Evolutionary conservation across 2,113 vertebrate genomes (phyloP), one percentile per base, ranked within the genome.

Genomic region (Hirundichthys speculiger): DNA sequence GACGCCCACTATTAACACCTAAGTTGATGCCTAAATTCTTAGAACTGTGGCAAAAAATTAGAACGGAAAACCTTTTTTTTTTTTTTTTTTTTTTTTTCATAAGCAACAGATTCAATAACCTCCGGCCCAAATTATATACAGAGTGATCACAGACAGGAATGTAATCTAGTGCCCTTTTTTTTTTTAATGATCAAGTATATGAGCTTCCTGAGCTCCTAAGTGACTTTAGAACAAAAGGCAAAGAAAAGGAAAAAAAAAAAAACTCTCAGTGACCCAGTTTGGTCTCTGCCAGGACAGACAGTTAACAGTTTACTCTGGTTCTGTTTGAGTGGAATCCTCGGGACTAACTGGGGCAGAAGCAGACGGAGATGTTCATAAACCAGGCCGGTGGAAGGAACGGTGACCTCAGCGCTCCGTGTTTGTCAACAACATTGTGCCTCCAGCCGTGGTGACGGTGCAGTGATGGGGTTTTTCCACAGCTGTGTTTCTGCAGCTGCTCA

Each of bases 391-490:
- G 59, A 73, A 52, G 30, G 73, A 77, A 67, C 70, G 68, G 65
- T 50, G 42, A 62, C 60, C 41, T 27, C 52, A 22, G 10, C 15
- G 27, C 34, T 57, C n/a, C 64, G 34, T 77, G 56, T 80, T 84
- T 80, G 77, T 81, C 75, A 83, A 85, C 77, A 87, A 53, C 39
- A 20, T 51, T 53, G 58, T 38, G 75, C 66, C 64, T 67, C 57
- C 49, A 63, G 68, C 84, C 70, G 38, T 39, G 64, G 24, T 7
- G 55, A 0, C 30, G 14, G 6, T 42, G 4, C 16, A 12, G 5
- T 42, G 40, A 5, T 19, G 24, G 21, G n/a, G 15, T 54, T 81
- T 86, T 74, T 66, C 71, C 61, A 74, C 41, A 53, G 25, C 1
- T n/a, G 56, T 25, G 30, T 34, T 6, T 10, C 1, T 34, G 5